Evolutionary conservation across 2,113 vertebrate species (phyloP).

Genomic region (Andinoacara biseriatus): DNA sequence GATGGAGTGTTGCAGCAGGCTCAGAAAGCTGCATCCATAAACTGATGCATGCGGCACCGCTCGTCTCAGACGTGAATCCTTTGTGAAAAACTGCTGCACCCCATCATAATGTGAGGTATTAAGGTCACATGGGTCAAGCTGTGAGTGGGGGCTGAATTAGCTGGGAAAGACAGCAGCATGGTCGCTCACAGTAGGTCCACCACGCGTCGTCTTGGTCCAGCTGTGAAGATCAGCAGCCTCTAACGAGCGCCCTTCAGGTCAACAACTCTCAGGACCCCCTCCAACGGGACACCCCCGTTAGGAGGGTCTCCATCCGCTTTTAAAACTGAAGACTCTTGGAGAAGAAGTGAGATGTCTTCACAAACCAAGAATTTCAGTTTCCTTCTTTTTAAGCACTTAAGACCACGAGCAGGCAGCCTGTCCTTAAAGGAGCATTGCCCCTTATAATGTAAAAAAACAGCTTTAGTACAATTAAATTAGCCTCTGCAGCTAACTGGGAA

Average conservation of each 20-base stretch:
- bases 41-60: no score
- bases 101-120: accelerated
- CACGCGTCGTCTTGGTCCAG: background rate
- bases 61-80: background rate
- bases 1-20: no score
- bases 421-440: no score
- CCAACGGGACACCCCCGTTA: background rate
- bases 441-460: no score
- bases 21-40: no score
- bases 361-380: background rate
- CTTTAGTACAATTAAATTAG: no score
- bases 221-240: background rate
- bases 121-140: background rate
- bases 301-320: accelerated
- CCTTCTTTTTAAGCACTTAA: background rate
- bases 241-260: background rate
- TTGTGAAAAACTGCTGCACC: background rate
- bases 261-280: background rate
- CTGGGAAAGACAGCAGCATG: background rate
- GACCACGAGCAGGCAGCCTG: accelerated
- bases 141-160: background rate
- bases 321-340: background rate
- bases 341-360: background rate
- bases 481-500: no score
- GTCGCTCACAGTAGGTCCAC: background rate